Conservation (phyloP, 2,113 vertebrate species). For the Calyptommatus sinebrachiatus region DNA sequence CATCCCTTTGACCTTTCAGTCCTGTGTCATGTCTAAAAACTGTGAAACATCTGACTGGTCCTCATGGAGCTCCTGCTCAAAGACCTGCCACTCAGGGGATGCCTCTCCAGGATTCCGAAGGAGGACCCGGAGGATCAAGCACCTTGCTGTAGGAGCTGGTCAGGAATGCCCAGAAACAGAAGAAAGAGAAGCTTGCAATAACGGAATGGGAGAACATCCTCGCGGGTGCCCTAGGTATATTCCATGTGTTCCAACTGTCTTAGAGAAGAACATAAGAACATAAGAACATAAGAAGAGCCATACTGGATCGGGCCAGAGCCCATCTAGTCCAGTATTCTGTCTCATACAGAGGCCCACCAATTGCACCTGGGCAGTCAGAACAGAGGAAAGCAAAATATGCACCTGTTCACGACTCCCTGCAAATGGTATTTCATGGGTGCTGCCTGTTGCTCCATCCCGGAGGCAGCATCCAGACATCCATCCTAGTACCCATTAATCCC, state of each 20-base stretch:
- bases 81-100: constrained; percentile 78
- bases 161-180: constrained; percentile 79
- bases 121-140: constrained; percentile 76
- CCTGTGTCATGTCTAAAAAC: constrained; percentile 85
- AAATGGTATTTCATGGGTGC: too few relatives aligned
- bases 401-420: too few relatives aligned
- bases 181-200: constrained; percentile 85
- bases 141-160: constrained; percentile 74
- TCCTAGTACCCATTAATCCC: too few relatives aligned
- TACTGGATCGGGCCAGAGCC: too few relatives aligned
- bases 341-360: too few relatives aligned
- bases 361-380: too few relatives aligned
- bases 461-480: too few relatives aligned
- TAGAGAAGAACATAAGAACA: too few relatives aligned
- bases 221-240: constrained; percentile 87
- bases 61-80: constrained; percentile 85
- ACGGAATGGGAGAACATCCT: constrained; percentile 72
- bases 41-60: constrained; percentile 86
- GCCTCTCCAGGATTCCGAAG: constrained; percentile 80
- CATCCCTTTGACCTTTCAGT: constrained; percentile 76
- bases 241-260: rapidly evolving
- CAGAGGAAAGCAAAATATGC: too few relatives aligned
- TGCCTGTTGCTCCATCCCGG: too few relatives aligned
- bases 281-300: too few relatives aligned
- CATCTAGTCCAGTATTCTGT: too few relatives aligned